Evolutionary conservation across 1,140 invertebrate species (phyloP).

Genomic region (Penaeus vannamei): DNA sequence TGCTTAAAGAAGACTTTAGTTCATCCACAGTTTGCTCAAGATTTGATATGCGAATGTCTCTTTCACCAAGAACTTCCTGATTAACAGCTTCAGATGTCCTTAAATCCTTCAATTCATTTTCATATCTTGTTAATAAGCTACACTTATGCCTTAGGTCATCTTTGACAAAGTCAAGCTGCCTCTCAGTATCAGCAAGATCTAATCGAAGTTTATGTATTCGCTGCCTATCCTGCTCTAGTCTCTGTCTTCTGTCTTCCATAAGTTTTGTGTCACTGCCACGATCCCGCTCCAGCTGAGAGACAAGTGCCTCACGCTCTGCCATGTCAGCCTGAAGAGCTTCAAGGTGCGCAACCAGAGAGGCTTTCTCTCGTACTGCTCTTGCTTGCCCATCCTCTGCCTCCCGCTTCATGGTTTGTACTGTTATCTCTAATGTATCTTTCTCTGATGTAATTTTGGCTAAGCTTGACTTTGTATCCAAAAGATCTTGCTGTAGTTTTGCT

Average conservation of each 20-base stretch:
- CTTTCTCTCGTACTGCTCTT: constrained; percentile 57
- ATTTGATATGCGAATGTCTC: constrained; percentile 46
- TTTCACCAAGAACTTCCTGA: constrained; percentile 51
- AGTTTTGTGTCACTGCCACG: constrained; percentile 31
- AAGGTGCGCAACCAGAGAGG: constrained; percentile 51
- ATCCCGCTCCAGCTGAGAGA: constrained; percentile 54
- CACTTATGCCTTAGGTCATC: constrained; percentile 58
- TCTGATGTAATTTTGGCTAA: constrained; percentile 46
- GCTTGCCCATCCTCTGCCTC: constrained; percentile 58
- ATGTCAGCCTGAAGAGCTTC: constrained; percentile 61
- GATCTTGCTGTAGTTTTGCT: constrained; percentile 53
- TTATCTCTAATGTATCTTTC: constrained; percentile 48
- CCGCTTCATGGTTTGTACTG: constrained; percentile 41
- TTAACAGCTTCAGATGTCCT: constrained; percentile 45
- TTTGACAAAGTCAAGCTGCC: constrained; percentile 48
- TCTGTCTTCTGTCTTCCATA: constrained; percentile 51
- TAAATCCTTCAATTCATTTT: constrained; percentile 51
- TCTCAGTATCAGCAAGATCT: constrained; percentile 50
- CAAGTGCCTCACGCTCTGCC: constrained; percentile 56
- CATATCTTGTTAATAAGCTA: constrained; percentile 32
- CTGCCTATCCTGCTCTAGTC: constrained; percentile 60
- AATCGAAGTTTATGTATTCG: constrained; percentile 56
- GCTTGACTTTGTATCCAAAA: constrained; percentile 35
- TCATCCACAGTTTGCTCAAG: constrained; percentile 45
- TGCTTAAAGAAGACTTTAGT: neutral